These are phyloP conservation scores for Cetoscarus ocellatus DNA, from an alignment of 2,797 vertebrate species.

Conservation along the genomic window DNA sequence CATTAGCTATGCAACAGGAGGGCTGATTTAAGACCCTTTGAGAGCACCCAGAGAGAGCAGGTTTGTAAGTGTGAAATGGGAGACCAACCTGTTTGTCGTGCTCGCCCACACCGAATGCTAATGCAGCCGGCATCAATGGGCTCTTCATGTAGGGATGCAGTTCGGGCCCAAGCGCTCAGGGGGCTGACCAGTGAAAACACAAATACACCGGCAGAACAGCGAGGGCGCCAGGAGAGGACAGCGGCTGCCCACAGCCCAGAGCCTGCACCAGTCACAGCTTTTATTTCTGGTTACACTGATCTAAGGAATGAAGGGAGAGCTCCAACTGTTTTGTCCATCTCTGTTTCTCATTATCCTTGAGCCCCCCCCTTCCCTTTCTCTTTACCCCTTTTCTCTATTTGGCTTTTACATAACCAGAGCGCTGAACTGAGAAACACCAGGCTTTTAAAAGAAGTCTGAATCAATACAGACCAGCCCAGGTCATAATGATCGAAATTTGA, in stretches of 20 bases:
- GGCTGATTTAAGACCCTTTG: conserved; percentile 77
- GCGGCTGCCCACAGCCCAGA: conserved; percentile 51
- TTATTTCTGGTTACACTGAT: conserved; percentile 78
- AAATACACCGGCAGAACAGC: conserved; percentile 45
- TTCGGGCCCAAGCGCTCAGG: conserved; percentile 52
- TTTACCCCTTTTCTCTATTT: conserved; percentile 24
- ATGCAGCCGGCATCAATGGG: conserved; percentile 86
- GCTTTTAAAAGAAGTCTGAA: conserved; percentile 59
- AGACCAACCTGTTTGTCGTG: conserved; percentile 84
- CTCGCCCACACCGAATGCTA: conserved; percentile 84
- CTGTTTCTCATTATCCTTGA: conserved; percentile 46
- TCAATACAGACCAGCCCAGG: conserved; percentile 47
- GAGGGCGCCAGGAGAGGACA: conserved; percentile 59
- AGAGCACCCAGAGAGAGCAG: conserved; percentile 79
- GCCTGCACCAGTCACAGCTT: conserved; percentile 62
- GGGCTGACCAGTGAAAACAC: conserved; percentile 59
- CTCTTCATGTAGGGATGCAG: conserved; percentile 81
- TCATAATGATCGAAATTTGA: conserved; percentile 47
- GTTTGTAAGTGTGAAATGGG: conserved; percentile 78
- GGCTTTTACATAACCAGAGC: conserved; percentile 42
- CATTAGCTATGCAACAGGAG: conserved; percentile 80
- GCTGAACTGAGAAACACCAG: conserved; percentile 44
- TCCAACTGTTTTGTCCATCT: conserved; percentile 73
- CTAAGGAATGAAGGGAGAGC: conserved; percentile 72
- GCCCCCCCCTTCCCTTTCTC: conserved; percentile 7